Evolutionary conservation across 2,113 vertebrate genomes (phyloP), one percentile per base, ranked within the genome.

Genomic region (Pyxicephalus adspersus): DNA sequence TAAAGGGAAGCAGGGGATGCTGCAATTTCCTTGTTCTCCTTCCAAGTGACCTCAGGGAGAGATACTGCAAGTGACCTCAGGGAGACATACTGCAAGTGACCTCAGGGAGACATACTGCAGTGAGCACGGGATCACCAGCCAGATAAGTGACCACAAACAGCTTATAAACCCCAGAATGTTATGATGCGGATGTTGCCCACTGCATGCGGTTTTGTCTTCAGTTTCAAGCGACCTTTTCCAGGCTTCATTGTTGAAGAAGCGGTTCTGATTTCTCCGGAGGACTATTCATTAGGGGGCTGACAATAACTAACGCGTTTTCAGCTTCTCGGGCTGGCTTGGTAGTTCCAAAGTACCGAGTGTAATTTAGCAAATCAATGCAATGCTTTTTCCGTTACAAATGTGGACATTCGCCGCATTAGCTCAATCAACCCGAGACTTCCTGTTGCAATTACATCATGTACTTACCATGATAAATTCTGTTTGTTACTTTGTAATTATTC

Each of bases 171-270:
- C 68, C 11, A 4, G 25, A 3, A 26, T 50, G 68, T 55, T 55
- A 72, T 18, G 5, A 55, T 25, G 31, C 28, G 45, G 6, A 6
- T 50, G 28, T 55, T 29, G 28, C 9, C 23, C 9, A 55, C 19
- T 29, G 25, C 19, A 17, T 17, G 38, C 45, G 18, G 11, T 55
- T 54, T 55, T 54, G 2, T 20, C 11, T 54, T 52, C 31, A 29
- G 52, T n/a, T 20, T 17, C 20, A 22, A 2, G 18, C 65, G 75
- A 65, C 60, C 75, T 77, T 64, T 76, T 22, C 18, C 18, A 23
- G 22, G 74, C 74, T 60, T 17, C 17, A 2, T 25, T 28, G 52
- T 51, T n/a, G 6, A 25, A 63, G 58, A 38, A 17, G 20, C 54
- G 11, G 25, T 5, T 28, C 17, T 22, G 54, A 77, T 77, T 51